These are phyloP conservation scores for Scaptomyza graminum DNA, from an alignment of 1,140 invertebrate genomes.

Conservation along the genomic window DNA sequence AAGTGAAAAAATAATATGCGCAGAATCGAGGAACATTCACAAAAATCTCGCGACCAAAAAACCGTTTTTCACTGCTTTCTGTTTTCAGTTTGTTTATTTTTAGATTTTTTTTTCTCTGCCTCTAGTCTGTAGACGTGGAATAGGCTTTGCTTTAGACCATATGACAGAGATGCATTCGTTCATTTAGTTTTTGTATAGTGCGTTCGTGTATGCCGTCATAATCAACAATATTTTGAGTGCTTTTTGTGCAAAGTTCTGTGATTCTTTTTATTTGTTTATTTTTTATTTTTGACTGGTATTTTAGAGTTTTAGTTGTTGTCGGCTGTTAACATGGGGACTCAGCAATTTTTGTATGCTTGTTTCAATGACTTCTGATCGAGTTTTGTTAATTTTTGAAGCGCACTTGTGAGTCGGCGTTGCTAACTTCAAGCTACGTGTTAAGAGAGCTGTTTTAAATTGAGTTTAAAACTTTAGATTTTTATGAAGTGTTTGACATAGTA, in stretches of 20 bases:
- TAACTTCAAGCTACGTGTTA: slow-evolving; percentile 22
- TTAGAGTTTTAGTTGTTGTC: slow-evolving; percentile 29
- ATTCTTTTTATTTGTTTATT: slow-evolving; percentile 42
- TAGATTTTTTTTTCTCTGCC: no score
- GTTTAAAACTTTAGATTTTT: not conserved
- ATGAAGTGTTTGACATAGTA: not conserved
- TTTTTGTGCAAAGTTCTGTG: slow-evolving; percentile 73
- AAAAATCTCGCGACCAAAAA: slow-evolving; percentile 52
- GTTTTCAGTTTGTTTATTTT: slow-evolving; percentile 57
- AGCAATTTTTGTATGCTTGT: slow-evolving; percentile 33
- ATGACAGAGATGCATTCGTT: slow-evolving; percentile 18
- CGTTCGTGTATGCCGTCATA: slow-evolving; percentile 50
- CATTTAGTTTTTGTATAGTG: slow-evolving; percentile 7
- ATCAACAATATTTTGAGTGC: slow-evolving; percentile 81
- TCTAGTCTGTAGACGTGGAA: slow-evolving; percentile 28
- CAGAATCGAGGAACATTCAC: slow-evolving; percentile 26
- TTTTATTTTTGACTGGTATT: slow-evolving; percentile 42
- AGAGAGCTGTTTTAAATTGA: slow-evolving; percentile 7
- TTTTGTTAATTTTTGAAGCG: slow-evolving; percentile 70
- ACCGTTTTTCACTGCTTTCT: slow-evolving; percentile 53
- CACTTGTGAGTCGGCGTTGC: slow-evolving; percentile 16
- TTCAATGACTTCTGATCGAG: slow-evolving; percentile 66
- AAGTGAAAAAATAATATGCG: slow-evolving; percentile 13
- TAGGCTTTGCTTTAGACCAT: slow-evolving; percentile 11
- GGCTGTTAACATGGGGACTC: slow-evolving; percentile 39